Evolutionary conservation across 2,888 invertebrate genomes (phyloP), one percentile per base, ranked within the genome.

Genomic region (Andricus quercusramuli): DNA sequence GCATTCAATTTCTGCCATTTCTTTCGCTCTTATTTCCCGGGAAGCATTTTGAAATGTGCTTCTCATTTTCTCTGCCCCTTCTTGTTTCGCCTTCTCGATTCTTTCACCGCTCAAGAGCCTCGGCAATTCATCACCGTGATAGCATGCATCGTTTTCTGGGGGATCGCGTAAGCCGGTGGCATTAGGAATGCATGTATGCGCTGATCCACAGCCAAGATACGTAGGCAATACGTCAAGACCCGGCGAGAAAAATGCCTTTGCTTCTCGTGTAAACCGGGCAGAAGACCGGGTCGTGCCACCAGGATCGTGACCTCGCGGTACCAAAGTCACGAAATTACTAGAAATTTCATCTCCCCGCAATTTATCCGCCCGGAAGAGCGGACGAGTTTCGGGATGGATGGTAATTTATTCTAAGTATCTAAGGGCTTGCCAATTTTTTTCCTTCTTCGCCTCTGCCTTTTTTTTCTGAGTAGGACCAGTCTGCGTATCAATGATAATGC

Each of bases 121-220:
- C 17, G 84, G 87, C 88, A 88, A 89, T 89, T 89, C 88, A 89
- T 90, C 90, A 89, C 86, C 84, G 81, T 82, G 85, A 86, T 85
- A 84, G 87, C 78, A 83, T 79, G 85, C 83, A 83, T 85, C 83
- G 82, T 83, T 82, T 82, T 76, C 80, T 79, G 78, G 62, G 80
- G 80, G 78, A 79, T 82, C 81, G 83, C 83, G 85, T 84, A 85
- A 87, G 85, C 85, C 83, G 80, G 84, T 85, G 82, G 86, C 87
- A 89, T 90, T 89, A 89, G 85, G 87, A 85, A 90, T 90, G 89
- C 90, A 90, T 90, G 89, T 90, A 89, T 89, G 89, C 90, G 85
- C 89, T 88, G 90, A 90, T 90, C 88, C 86, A 84, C 85, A 84
- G 89, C 88, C 88, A 89, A 89, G 90, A 90, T 90, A 90, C 88